phyloP scores from a whole-genome alignment of 2,113 vertebrate genomes.

The Rostratula benghalensis region DNA sequence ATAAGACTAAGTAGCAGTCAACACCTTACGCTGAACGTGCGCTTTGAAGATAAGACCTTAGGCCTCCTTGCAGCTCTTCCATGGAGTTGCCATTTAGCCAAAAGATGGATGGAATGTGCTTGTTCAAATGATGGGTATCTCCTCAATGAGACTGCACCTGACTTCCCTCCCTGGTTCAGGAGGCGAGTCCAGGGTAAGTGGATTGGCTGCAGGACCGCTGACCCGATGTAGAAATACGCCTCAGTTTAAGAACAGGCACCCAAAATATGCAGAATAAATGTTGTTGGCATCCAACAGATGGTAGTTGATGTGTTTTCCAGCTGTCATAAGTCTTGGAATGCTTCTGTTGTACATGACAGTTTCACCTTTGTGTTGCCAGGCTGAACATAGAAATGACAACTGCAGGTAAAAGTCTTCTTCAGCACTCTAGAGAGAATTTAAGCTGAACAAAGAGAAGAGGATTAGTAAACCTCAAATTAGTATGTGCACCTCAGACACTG shows the following conservation, averaged over 20 bases:
- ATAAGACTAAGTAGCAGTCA: not conserved
- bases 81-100: not conserved
- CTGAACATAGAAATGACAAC: not conserved
- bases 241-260: not conserved
- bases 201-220: not conserved
- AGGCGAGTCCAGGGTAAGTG: not conserved
- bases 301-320: not conserved
- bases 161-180: not conserved
- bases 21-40: not conserved
- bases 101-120: not conserved
- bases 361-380: constrained; percentile 29
- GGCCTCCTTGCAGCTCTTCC: not conserved
- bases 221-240: not conserved
- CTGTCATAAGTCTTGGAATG: not conserved
- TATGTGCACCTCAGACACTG: not conserved
- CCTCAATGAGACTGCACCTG: not conserved
- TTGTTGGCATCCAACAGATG: not conserved
- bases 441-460: not conserved
- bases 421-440: not conserved
- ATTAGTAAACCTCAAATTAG: not conserved
- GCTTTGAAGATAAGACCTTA: not conserved
- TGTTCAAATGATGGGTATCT: not conserved
- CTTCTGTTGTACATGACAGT: not conserved
- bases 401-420: not conserved
- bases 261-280: not conserved